Base-by-base conservation (phyloP, 2,888 invertebrate genomes). In the Criorhina ranunculi region DNA sequence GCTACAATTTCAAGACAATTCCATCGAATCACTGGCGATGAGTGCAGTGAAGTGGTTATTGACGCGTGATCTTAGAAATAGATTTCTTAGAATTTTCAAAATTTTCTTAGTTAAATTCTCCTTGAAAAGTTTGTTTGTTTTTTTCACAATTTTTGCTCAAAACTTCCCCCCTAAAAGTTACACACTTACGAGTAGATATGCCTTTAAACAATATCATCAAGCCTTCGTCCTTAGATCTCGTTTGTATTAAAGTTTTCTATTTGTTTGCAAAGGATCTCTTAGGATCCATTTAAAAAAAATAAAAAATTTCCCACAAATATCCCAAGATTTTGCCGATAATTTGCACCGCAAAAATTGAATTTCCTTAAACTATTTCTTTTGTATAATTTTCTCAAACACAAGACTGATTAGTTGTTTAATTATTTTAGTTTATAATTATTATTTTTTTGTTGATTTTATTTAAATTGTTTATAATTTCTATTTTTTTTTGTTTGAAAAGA, bases 381-480 rank as follows among this genome's bases (percentile, higher is more conserved):
- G 37, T 57, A 42, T 70, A 31, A n/a, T 78, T 80, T 80, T 76
- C 40, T 72, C 70, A 75, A 85, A 85, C 35, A 80, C 75, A 85
- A 85, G 85, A 85, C 85, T 85, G 85, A 85, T 85, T 85, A 85
- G 85, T 85, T 85, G 55, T 85, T 85, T 85, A 85, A 64, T 85
- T 85, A 9, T 67, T 81, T 33, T n/a, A n/a, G n/a, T n/a, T n/a
- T n/a, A n/a, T n/a, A n/a, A n/a, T 55, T 46, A 42, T 57, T 59
- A 17, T 67, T 53, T 24, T 64, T 79, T 73, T 42, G 46, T 62
- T 78, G 4, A 24, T 78, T 67, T 55, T 33, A 49, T 69, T 67
- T 46, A 44, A 31, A 40, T 62, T 67, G 33, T 44, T 75, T 49
- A 55, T 12, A 42, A n/a, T 55, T 51, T 46, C 44, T 33, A 37